phyloP scores from a whole-genome alignment of 2,113 vertebrate species.

The Polypterus senegalus region DNA sequence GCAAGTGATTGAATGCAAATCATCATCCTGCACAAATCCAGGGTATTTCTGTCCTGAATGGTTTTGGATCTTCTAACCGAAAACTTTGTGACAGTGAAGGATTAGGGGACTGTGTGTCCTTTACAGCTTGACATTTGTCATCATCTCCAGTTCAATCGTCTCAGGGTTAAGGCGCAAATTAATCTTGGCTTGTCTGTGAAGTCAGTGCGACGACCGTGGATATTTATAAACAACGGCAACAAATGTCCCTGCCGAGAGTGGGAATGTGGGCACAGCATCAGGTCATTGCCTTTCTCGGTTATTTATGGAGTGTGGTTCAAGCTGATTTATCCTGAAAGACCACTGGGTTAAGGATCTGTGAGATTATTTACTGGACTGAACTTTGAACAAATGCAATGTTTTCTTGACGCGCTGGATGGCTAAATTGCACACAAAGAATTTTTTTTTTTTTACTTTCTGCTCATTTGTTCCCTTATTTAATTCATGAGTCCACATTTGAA shows the following conservation, averaged over 20 bases:
- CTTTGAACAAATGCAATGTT: too few species aligned
- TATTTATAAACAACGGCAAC: constrained; percentile 41
- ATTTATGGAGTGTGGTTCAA: constrained; percentile 21
- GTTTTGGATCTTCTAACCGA: constrained; percentile 16
- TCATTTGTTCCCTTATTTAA: too few species aligned
- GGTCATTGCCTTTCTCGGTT: constrained; percentile 24
- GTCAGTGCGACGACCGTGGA: constrained; percentile 25
- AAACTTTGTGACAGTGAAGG: constrained; percentile 37
- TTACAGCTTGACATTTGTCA: constrained; percentile 41
- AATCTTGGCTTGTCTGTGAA: constrained; percentile 35
- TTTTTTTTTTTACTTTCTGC: too few species aligned
- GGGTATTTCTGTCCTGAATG: constrained; percentile 15
- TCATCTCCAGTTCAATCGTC: constrained; percentile 40
- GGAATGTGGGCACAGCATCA: constrained; percentile 14
- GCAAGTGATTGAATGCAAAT: neutral
- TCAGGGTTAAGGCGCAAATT: constrained; percentile 43
- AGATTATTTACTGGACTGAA: too few species aligned
- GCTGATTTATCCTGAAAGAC: constrained; percentile 14
- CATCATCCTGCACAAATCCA: constrained; percentile 2
- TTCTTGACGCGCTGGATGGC: too few species aligned
- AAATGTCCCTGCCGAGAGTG: constrained; percentile 25
- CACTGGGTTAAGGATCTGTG: constrained; percentile 9
- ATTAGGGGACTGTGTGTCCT: constrained; percentile 29
- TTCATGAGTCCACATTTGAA: too few species aligned
- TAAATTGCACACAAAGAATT: too few species aligned